A percentile compares a stretch with the other conserved stretches of the same genome.
Evolutionary conservation across 1,140 invertebrate species (phyloP).

Genomic region (Formica exsecta): DNA sequence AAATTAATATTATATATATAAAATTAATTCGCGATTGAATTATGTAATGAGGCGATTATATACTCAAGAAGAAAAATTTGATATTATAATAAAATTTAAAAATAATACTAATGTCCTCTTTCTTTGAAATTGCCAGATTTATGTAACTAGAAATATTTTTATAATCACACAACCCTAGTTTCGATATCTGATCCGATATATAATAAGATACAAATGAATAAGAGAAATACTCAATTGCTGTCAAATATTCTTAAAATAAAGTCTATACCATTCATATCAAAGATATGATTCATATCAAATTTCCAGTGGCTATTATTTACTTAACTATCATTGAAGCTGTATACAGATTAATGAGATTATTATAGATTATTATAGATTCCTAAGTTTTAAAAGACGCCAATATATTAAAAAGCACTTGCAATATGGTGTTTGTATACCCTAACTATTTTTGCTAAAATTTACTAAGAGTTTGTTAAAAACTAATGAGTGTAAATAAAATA

Average conservation of each 20-base stretch:
- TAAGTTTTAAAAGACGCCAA: not conserved
- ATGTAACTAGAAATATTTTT: slow-evolving; percentile 8
- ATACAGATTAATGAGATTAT: not conserved
- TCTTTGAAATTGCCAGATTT: slow-evolving; percentile 12
- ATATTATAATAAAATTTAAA: slow-evolving; percentile 30
- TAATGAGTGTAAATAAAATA: not conserved
- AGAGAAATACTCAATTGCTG: slow-evolving; percentile 7
- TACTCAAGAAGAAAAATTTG: not conserved
- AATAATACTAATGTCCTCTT: not conserved
- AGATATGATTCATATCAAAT: slow-evolving; percentile 1
- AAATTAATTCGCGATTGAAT: slow-evolving; percentile 28
- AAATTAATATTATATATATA: slow-evolving; percentile 9
- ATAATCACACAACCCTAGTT: slow-evolving; percentile 21
- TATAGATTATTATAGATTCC: not conserved
- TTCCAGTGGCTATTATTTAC: not conserved
- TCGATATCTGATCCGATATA: not conserved
- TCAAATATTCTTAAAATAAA: slow-evolving; percentile 37
- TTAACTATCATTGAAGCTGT: not conserved
- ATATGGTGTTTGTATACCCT: too few relatives aligned
- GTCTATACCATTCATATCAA: not conserved
- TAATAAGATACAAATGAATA: slow-evolving; percentile 30
- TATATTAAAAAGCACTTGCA: too few relatives aligned
- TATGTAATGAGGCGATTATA: not conserved
- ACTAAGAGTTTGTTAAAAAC: not conserved
- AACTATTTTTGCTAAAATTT: not conserved